phyloP scores from a whole-genome alignment of 1,140 invertebrate species.

The Dermatophagoides farinae region DNA sequence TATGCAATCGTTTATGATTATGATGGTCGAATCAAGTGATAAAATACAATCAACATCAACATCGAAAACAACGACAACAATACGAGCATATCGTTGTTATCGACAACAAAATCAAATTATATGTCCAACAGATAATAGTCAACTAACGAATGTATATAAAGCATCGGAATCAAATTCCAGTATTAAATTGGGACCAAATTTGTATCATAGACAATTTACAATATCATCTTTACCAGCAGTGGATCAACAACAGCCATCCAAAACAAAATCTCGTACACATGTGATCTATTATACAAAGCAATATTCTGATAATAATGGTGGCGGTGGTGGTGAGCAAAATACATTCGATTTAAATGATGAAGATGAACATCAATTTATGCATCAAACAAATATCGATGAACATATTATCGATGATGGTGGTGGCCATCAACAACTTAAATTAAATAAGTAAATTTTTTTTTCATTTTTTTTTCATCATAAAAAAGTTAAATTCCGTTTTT shows the following conservation, averaged over 20 bases:
- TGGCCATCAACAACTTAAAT: background rate
- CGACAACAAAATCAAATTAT: too few relatives aligned
- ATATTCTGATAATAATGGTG: background rate
- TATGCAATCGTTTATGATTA: too few relatives aligned
- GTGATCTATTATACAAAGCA: slow-evolving; percentile 10
- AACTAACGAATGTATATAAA: background rate
- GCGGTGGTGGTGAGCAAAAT: background rate
- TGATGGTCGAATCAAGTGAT: too few relatives aligned
- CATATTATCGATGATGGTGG: slow-evolving; percentile 11
- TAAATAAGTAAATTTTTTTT: slow-evolving; percentile 9
- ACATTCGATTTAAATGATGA: slow-evolving; percentile 8
- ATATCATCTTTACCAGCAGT: background rate
- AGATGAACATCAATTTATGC: slow-evolving; percentile 11
- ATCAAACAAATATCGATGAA: slow-evolving; percentile 11
- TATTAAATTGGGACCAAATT: background rate
- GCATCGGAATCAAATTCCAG: background rate
- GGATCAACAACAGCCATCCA: background rate
- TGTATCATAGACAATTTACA: background rate
- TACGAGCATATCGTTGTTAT: too few relatives aligned
- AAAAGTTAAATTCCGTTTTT: background rate
- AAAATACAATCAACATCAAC: too few relatives aligned
- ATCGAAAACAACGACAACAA: too few relatives aligned
- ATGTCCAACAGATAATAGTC: too few relatives aligned
- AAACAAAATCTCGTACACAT: background rate
- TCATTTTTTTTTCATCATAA: background rate